Evolutionary conservation across 2,888 invertebrate species (phyloP).

Genomic region (Dryocosmus kuriphilus): DNA sequence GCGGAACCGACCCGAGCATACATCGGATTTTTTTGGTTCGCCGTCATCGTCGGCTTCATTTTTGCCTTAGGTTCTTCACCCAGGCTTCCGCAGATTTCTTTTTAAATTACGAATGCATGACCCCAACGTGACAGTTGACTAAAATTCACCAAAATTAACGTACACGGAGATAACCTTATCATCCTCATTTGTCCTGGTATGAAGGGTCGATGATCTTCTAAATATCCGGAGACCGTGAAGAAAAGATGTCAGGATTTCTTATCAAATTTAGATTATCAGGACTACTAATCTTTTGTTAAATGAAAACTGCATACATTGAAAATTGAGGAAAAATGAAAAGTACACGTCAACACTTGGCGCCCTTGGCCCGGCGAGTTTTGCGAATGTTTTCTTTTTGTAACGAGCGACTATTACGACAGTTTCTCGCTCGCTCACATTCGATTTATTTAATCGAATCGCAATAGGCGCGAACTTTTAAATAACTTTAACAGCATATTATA

Average conservation of each 20-base stretch:
- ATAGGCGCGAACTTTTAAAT: no score
- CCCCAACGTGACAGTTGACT: neutral
- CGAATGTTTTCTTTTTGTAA: neutral
- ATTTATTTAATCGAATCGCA: no score
- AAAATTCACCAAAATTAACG: constrained; percentile 19
- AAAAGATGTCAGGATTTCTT: neutral
- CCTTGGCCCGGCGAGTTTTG: constrained; percentile 14
- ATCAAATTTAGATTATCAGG: neutral
- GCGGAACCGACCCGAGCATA: constrained; percentile 86
- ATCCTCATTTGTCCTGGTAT: neutral
- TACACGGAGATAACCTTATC: constrained; percentile 37
- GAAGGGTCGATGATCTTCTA: neutral
- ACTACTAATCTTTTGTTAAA: neutral
- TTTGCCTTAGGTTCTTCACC: neutral
- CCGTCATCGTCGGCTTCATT: constrained; percentile 30
- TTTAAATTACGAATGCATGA: constrained; percentile 9
- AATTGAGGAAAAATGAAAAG: neutral
- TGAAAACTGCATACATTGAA: neutral
- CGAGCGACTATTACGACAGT: no score
- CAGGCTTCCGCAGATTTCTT: neutral
- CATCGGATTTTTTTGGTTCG: constrained; percentile 67
- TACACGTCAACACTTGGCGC: constrained; percentile 22
- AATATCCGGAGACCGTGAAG: neutral
- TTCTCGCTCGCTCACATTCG: no score
- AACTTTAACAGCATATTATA: no score